phyloP scores from a whole-genome alignment of 1,140 invertebrate genomes.

The Drosophila trapezifrons region DNA sequence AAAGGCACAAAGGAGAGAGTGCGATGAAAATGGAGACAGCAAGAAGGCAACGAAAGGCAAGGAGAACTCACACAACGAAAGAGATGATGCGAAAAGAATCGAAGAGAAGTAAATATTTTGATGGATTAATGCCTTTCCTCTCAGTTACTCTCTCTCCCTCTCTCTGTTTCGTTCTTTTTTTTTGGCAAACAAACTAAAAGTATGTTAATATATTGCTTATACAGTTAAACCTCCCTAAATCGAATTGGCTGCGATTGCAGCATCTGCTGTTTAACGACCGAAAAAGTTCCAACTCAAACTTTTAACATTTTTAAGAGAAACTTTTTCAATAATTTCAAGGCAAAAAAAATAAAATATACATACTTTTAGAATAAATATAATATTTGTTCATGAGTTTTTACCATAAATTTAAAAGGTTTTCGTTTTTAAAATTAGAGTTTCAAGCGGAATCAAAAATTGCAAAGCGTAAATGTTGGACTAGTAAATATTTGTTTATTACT shows the following conservation, averaged over 20 bases:
- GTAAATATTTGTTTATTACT: no score
- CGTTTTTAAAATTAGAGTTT: no score
- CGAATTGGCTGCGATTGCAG: background rate
- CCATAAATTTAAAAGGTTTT: no score
- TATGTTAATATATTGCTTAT: slow-evolving; percentile 8
- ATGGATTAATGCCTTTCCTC: slow-evolving; percentile 61
- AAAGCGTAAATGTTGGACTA: no score
- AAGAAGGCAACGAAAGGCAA: slow-evolving; percentile 14
- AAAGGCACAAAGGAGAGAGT: slow-evolving; percentile 20
- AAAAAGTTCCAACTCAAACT: no score
- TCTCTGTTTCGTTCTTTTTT: background rate
- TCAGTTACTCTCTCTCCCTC: background rate
- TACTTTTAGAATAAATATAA: no score
- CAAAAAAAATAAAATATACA: no score
- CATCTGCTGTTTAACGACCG: no score
- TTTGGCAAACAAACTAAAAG: slow-evolving; percentile 11
- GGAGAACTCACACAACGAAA: slow-evolving; percentile 16
- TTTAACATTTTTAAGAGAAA: no score
- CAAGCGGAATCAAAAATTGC: no score
- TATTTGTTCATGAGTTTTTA: no score
- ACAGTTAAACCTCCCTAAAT: background rate
- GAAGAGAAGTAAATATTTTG: slow-evolving; percentile 66
- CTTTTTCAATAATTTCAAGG: no score
- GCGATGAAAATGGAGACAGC: slow-evolving; percentile 27
- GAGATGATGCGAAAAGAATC: slow-evolving; percentile 49